Evolutionary conservation across 2,797 vertebrate species (phyloP).

Genomic region (Pachyuromys duprasi): DNA sequence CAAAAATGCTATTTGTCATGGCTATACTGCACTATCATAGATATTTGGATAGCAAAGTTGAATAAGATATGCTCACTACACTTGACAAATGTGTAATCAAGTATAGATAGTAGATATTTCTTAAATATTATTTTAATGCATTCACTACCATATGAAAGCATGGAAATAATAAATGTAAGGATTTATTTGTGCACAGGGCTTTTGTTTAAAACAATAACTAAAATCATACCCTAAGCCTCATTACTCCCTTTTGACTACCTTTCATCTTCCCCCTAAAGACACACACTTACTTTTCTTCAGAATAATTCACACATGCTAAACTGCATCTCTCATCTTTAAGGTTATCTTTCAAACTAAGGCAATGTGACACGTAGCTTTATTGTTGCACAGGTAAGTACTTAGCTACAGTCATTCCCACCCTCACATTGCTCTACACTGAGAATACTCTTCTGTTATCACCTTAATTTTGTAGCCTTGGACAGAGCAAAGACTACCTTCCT

Average conservation of each 20-base stretch:
- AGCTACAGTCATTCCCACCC: not conserved
- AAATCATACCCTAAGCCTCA: not conserved
- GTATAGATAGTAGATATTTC: not conserved
- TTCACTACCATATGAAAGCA: not conserved
- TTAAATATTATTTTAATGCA: not conserved
- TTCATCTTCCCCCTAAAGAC: not conserved
- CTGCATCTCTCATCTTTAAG: not conserved
- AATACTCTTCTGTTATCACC: not conserved
- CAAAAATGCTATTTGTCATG: slow-evolving; percentile 21
- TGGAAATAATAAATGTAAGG: not conserved
- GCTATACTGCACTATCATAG: not conserved
- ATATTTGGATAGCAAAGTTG: not conserved
- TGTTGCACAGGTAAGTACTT: not conserved
- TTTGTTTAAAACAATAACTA: slow-evolving; percentile 6
- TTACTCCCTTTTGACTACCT: not conserved
- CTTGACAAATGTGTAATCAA: not conserved
- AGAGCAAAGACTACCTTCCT: not conserved
- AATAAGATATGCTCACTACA: not conserved
- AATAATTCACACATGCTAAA: not conserved
- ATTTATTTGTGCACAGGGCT: not conserved
- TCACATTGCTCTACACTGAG: not conserved
- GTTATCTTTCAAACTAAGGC: not conserved
- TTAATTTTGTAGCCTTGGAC: not conserved
- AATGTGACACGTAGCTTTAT: not conserved
- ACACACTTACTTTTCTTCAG: too few species aligned